Conservation (phyloP, 2,113 vertebrate species). For the Anthoscopus minutus region DNA sequence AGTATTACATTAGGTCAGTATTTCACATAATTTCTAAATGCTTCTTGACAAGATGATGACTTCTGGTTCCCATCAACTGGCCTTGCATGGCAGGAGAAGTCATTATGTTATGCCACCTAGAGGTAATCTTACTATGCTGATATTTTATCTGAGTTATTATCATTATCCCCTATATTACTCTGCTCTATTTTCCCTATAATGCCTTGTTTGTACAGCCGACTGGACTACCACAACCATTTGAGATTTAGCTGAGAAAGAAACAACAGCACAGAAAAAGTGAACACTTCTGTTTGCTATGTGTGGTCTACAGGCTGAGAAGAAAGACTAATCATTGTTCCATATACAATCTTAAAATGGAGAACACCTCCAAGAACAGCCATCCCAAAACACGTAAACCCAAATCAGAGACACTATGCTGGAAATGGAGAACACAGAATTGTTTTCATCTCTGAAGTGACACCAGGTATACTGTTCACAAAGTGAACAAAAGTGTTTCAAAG, state of each 20-base stretch:
- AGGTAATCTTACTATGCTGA: not conserved
- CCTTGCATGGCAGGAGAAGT: not conserved
- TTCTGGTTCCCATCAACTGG: not conserved
- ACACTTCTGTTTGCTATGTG: not conserved
- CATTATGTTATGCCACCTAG: not conserved
- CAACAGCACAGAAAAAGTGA: not conserved
- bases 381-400: not conserved
- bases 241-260: not conserved
- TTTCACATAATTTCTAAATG: not conserved
- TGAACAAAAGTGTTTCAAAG: not conserved
- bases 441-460: not conserved
- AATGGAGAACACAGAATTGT: not conserved
- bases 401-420: not conserved
- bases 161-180: not conserved
- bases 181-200: not conserved
- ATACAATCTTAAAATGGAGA: not conserved
- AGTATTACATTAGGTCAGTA: not conserved
- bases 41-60: not conserved
- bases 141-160: not conserved
- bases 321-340: not conserved
- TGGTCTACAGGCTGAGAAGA: not conserved
- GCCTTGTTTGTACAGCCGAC: not conserved
- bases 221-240: not conserved
- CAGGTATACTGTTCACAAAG: not conserved
- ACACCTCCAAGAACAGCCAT: not conserved